A percentile compares a stretch with the other conserved stretches of the same genome.
Evolutionary conservation across 2,797 vertebrate genomes (phyloP).

Genomic region (Crenuchus spilurus): DNA sequence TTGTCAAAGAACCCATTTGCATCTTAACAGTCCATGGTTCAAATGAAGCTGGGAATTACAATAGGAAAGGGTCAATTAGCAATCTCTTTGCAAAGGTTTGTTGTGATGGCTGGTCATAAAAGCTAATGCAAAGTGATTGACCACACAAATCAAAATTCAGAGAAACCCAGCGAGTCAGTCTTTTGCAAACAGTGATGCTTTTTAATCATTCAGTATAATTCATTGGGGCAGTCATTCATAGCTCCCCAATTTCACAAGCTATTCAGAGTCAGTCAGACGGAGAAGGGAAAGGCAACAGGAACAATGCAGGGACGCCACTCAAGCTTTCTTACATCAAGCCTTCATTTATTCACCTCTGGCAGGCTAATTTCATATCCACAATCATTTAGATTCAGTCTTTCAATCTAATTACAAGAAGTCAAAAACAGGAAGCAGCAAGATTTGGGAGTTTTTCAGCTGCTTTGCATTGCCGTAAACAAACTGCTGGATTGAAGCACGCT

Average conservation of each 20-base stretch:
- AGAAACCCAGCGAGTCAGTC: constrained; percentile 13
- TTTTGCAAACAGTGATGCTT: constrained; percentile 19
- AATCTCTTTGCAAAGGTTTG: constrained; percentile 35
- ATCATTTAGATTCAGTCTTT: background rate
- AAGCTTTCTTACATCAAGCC: constrained; percentile 10
- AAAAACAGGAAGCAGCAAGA: background rate
- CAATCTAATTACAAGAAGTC: background rate
- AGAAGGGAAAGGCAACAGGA: constrained; percentile 17
- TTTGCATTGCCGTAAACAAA: background rate
- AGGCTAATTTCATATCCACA: constrained; percentile 19
- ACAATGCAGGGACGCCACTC: constrained; percentile 15
- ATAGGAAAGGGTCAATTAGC: constrained; percentile 51
- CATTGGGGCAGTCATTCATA: constrained; percentile 27
- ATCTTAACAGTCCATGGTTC: background rate
- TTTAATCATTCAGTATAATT: constrained; percentile 45
- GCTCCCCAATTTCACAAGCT: constrained; percentile 29
- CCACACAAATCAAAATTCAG: constrained; percentile 27
- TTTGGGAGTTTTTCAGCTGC: background rate
- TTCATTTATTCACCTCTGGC: constrained; percentile 23
- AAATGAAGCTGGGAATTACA: constrained; percentile 33
- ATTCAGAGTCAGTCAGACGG: constrained; percentile 31
- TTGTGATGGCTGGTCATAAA: constrained; percentile 41
- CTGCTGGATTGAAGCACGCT: background rate
- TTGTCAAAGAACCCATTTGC: background rate
- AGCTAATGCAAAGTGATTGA: constrained; percentile 22